Evolutionary conservation across 2,888 invertebrate genomes (phyloP).

Genomic region (Cheilosia vernalis): DNA sequence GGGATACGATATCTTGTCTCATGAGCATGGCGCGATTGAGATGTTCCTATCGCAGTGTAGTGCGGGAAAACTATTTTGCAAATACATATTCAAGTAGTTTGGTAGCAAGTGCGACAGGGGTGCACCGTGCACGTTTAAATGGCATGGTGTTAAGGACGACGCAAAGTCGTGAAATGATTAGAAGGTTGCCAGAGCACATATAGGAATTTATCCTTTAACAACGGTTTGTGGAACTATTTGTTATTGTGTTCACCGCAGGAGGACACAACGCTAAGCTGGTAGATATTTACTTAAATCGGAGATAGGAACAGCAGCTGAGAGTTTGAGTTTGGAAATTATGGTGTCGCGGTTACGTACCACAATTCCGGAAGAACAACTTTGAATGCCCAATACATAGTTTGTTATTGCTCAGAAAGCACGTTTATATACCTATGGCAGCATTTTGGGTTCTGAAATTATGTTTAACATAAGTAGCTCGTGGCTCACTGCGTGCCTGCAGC

Average conservation of each 20-base stretch:
- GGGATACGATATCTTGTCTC: conserved; percentile 62
- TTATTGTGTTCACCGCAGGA: not conserved
- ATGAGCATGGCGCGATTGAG: conserved; percentile 60
- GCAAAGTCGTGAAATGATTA: conserved; percentile 51
- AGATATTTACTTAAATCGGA: no score
- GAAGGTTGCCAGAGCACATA: conserved; percentile 25
- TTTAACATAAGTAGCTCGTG: no score
- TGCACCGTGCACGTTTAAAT: conserved; percentile 46
- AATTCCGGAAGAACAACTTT: no score
- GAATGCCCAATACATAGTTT: no score
- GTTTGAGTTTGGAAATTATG: no score
- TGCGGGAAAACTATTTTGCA: conserved; percentile 9
- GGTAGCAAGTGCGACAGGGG: conserved; percentile 39
- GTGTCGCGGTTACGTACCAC: no score
- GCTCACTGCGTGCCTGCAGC: no score
- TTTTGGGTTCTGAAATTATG: no score
- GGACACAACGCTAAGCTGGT: no score
- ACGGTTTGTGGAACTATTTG: not conserved
- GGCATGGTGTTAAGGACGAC: conserved; percentile 37
- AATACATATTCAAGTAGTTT: conserved; percentile 14
- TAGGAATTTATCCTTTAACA: conserved; percentile 26
- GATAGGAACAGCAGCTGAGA: no score
- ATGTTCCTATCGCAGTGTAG: conserved; percentile 46
- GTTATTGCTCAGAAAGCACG: no score
- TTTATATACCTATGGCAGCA: no score